Conservation (phyloP, 2,888 invertebrate genomes). For the Mayetiola destructor region DNA sequence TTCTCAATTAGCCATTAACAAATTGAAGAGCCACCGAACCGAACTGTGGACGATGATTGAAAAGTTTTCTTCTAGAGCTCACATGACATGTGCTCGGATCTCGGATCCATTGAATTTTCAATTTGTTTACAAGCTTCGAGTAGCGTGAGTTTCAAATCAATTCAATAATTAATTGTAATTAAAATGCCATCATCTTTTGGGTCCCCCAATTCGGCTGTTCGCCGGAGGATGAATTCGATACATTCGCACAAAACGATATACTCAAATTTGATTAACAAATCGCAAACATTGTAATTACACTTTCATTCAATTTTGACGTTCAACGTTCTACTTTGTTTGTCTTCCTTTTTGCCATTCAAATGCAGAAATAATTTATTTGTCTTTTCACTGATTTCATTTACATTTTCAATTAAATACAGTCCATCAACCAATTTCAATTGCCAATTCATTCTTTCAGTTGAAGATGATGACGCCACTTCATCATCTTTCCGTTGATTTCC, state of each 20-base stretch:
- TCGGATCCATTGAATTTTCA: background rate
- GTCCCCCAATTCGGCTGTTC: background rate
- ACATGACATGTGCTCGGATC: background rate
- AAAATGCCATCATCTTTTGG: background rate
- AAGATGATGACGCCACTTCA: background rate
- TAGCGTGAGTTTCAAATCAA: background rate
- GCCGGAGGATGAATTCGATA: background rate
- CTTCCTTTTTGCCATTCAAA: background rate
- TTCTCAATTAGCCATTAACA: conserved; percentile 5
- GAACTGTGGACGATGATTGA: no score
- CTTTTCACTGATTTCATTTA: conserved; percentile 1
- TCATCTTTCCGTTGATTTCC: no score
- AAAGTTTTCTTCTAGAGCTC: background rate
- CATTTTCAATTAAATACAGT: conserved; percentile 10
- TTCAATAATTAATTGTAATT: conserved; percentile 8
- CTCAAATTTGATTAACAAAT: conserved; percentile 10
- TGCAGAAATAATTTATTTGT: background rate
- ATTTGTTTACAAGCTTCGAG: background rate
- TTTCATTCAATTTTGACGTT: no score
- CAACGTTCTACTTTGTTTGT: conserved; percentile 6
- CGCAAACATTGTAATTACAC: conserved; percentile 8
- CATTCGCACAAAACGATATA: conserved; percentile 2
- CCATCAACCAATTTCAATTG: background rate
- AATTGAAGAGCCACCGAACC: background rate
- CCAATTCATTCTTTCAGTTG: background rate